phyloP scores from a whole-genome alignment of 2,113 vertebrate species.

The Python bivittatus region DNA sequence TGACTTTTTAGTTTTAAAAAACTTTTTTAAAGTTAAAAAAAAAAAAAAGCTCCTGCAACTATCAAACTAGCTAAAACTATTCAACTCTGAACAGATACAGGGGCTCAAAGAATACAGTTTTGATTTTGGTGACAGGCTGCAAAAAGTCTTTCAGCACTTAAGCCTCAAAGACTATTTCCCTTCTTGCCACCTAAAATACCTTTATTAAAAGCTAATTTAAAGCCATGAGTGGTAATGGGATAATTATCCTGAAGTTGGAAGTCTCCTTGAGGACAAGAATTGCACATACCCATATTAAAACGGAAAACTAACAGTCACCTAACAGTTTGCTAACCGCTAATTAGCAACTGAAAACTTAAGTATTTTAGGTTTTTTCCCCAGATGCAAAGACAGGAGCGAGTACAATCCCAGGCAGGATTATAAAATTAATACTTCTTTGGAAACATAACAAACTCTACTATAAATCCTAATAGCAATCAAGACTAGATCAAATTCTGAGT shows the following conservation, averaged over 20 bases:
- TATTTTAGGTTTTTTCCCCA: not conserved
- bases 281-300: not conserved
- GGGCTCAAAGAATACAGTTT: not conserved
- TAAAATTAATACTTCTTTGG: not conserved
- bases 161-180: not conserved
- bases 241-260: not conserved
- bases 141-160: not conserved
- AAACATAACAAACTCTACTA: not conserved
- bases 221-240: conserved; percentile 17
- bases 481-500: not conserved
- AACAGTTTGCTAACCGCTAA: conserved; percentile 28
- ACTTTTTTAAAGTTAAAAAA: not conserved
- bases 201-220: not conserved
- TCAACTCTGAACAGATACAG: not conserved
- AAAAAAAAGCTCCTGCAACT: not conserved
- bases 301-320: conserved; percentile 10
- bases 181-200: not conserved
- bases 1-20: not conserved
- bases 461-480: not conserved
- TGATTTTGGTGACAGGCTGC: conserved; percentile 13
- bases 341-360: conserved; percentile 21
- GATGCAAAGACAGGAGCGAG: not conserved
- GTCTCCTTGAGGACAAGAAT: conserved; percentile 15
- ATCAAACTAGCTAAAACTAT: conserved; percentile 3
- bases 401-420: no score